Percentiles rank a stretch among this genome's conserved stretches.
Evolutionary conservation across 2,888 invertebrate species (phyloP).

Genomic region (Macroteleia sp.): DNA sequence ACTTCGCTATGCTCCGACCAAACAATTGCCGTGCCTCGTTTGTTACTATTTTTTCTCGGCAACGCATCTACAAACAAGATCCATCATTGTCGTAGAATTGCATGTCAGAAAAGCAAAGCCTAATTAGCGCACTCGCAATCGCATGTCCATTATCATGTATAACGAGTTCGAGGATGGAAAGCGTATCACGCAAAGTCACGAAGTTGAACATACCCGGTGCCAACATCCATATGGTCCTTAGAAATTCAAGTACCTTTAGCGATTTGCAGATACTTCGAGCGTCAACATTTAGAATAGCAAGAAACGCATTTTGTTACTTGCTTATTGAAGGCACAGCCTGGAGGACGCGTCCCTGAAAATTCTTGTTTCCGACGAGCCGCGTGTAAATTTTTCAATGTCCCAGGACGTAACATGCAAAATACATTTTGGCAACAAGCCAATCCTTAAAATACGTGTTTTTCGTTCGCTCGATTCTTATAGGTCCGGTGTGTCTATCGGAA

Average conservation of each 20-base stretch:
- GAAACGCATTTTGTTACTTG: constrained; percentile 20
- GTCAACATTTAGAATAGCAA: too few species aligned
- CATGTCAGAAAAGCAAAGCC: constrained; percentile 73
- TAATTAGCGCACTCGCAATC: constrained; percentile 75
- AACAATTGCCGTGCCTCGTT: too few species aligned
- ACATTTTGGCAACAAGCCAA: constrained; percentile 30
- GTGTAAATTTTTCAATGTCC: constrained; percentile 23
- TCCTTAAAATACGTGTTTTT: constrained; percentile 20
- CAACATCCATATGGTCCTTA: too few species aligned
- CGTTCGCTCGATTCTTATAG: constrained; percentile 6
- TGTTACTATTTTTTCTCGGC: background rate
- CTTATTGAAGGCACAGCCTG: constrained; percentile 2
- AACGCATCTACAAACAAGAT: constrained; percentile 44
- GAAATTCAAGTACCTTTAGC: too few species aligned
- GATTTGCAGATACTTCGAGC: too few species aligned
- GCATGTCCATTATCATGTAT: constrained; percentile 76
- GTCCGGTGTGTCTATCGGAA: background rate
- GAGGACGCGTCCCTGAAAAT: background rate
- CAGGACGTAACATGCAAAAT: constrained; percentile 20
- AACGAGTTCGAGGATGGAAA: constrained; percentile 74
- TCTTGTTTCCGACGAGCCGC: background rate
- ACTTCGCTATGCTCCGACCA: too few species aligned
- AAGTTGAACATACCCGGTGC: constrained; percentile 56
- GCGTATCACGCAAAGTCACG: constrained; percentile 68
- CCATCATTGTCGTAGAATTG: constrained; percentile 61